Base-by-base conservation (phyloP, 2,888 invertebrate species). In the Lasiommata megera region DNA sequence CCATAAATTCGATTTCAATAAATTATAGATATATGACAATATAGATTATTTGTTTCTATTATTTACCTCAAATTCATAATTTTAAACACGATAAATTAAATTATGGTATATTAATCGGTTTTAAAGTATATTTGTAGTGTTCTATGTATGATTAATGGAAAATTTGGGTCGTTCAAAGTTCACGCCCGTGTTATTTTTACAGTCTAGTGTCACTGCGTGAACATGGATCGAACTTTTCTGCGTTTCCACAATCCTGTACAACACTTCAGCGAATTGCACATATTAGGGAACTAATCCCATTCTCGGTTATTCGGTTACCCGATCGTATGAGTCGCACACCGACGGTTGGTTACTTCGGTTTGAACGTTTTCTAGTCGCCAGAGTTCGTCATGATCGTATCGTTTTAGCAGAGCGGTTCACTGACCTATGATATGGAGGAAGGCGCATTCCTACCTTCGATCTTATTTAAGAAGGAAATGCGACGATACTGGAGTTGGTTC, bases 1-100 rank as follows among this genome's bases (percentile, higher is more conserved):
- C 34, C 34, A 53, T 36, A 36, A 12, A 36, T 36, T 34, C 41
- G 18, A 53, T 53, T 41, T 34, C 36, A 53, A 53, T 53, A 53
- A 53, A 53, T 23, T 23, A 23, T n/a, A 41, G 18, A 52, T 41
- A 3, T 34, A 16, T 40, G 40, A 52, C 16, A 12, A 53, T 53
- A 34, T 12, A 34, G 43, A 43, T 53, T 53, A 53, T 53, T 37
- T 41, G 31, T 14, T 18, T 29, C 17, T 41, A 23, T 14, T 11
- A 14, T 47, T 6, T 6, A 18, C 31, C 9, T 34, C 9, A 12
- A 8, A 18, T 23, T 23, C 16, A 47, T n/a, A 34, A 17, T 34
- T 34, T 28, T 29, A 3, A 38, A 16, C 7, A 11, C 11, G n/a
- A 40, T 23, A 8, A 8, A 28, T 17, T 28, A 38, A 16, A 29